Conservation (phyloP, 2,888 invertebrate genomes). For the Cyrtodaria siliqua region DNA sequence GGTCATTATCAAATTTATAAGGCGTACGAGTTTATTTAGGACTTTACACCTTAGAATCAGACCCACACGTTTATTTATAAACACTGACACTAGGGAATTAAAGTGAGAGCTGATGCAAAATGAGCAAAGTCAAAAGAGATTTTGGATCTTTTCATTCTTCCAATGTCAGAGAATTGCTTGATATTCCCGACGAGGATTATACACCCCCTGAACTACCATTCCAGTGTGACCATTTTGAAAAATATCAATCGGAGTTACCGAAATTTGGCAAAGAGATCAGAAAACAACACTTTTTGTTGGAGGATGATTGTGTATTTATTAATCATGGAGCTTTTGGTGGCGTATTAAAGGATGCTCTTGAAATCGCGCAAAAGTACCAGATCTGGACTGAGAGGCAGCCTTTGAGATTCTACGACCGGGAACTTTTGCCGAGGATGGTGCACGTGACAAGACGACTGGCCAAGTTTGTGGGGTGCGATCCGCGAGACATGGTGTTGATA, state of each 20-base stretch:
- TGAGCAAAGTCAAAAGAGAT: slow-evolving; percentile 69
- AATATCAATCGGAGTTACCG: slow-evolving; percentile 32
- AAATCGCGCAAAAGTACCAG: slow-evolving; percentile 82
- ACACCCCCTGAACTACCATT: slow-evolving; percentile 71
- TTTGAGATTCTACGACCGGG: slow-evolving; percentile 82
- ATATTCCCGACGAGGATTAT: slow-evolving; percentile 74
- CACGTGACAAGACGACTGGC: slow-evolving; percentile 82
- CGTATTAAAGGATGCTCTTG: slow-evolving; percentile 79
- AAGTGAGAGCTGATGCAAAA: too few relatives aligned
- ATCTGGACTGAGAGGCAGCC: slow-evolving; percentile 82
- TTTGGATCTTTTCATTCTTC: slow-evolving; percentile 84
- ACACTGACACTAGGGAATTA: too few relatives aligned
- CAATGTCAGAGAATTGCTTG: slow-evolving; percentile 81
- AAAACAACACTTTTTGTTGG: slow-evolving; percentile 75
- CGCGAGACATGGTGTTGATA: slow-evolving; percentile 79
- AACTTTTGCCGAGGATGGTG: slow-evolving; percentile 81
- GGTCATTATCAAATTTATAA: too few relatives aligned
- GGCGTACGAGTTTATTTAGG: too few relatives aligned
- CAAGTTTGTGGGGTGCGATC: slow-evolving; percentile 80
- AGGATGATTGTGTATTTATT: slow-evolving; percentile 81
- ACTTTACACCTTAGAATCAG: too few relatives aligned
- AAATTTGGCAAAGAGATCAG: slow-evolving; percentile 66
- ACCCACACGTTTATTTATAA: too few relatives aligned
- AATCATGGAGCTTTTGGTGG: slow-evolving; percentile 85
- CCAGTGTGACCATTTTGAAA: slow-evolving; percentile 63